Percentiles rank a stretch among this genome's conserved stretches.
These are phyloP conservation scores for Caenorhabditis panamensis DNA, from an alignment of 2,888 invertebrate genomes.

Conservation along the genomic window DNA sequence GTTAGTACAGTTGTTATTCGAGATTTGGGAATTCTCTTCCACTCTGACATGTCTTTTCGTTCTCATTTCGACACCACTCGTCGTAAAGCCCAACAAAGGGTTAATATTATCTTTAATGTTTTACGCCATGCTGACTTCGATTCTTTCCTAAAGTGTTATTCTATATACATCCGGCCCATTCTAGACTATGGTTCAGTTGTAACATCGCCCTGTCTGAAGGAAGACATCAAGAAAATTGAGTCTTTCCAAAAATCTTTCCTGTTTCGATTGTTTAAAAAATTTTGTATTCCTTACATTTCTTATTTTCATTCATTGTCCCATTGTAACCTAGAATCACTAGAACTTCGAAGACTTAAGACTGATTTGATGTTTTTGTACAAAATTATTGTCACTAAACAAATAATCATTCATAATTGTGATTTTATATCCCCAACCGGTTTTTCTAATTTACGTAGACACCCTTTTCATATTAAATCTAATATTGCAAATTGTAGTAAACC, in stretches of 20 bases:
- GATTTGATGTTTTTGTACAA: background rate
- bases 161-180: background rate
- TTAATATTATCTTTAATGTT: conserved; percentile 3
- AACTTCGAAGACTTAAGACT: background rate
- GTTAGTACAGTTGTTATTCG: background rate
- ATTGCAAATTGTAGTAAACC: background rate
- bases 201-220: background rate
- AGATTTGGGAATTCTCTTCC: conserved; percentile 1
- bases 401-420: background rate
- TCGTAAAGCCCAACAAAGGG: conserved; percentile 8
- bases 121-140: background rate
- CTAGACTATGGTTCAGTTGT: background rate
- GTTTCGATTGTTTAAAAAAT: background rate
- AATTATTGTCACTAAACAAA: background rate
- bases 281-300: background rate
- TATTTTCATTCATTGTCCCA: background rate
- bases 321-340: background rate
- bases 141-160: background rate
- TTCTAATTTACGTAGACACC: background rate
- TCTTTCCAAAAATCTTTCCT: background rate
- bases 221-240: background rate
- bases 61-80: background rate
- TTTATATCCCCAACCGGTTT: background rate
- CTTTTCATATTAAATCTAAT: background rate
- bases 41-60: background rate